phyloP scores from a whole-genome alignment of 2,113 vertebrate species.

The Oxyruncus cristatus region DNA sequence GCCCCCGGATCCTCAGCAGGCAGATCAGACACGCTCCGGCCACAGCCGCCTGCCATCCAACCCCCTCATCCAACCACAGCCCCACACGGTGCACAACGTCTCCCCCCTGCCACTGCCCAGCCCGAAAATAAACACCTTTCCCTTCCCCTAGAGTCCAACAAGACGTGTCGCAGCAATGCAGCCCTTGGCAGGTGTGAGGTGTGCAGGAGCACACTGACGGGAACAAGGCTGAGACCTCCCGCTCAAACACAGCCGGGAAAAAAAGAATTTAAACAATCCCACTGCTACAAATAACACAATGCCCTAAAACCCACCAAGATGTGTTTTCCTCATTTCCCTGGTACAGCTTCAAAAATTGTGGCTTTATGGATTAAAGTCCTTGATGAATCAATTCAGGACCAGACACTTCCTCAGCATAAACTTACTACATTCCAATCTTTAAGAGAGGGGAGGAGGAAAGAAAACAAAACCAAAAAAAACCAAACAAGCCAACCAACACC shows the following conservation, averaged over 20 bases:
- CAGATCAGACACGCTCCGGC: fast-evolving
- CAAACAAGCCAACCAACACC: background rate
- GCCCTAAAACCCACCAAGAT: background rate
- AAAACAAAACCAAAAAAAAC: background rate
- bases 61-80: fast-evolving
- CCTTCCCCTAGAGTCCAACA: background rate
- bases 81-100: fast-evolving
- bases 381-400: background rate
- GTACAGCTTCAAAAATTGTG: background rate
- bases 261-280: background rate
- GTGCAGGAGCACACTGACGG: background rate
- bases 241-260: background rate
- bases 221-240: background rate
- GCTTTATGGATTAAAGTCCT: background rate
- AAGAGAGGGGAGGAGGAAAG: background rate
- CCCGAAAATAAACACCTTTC: background rate
- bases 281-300: background rate
- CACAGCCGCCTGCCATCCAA: fast-evolving
- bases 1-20: background rate
- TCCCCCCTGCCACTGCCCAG: background rate
- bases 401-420: background rate
- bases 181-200: background rate
- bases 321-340: background rate
- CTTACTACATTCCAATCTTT: background rate
- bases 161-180: background rate